Percentiles rank a stretch among this genome's conserved stretches.
phyloP scores from a whole-genome alignment of 2,113 vertebrate species.

The Brevimyrus niger region DNA sequence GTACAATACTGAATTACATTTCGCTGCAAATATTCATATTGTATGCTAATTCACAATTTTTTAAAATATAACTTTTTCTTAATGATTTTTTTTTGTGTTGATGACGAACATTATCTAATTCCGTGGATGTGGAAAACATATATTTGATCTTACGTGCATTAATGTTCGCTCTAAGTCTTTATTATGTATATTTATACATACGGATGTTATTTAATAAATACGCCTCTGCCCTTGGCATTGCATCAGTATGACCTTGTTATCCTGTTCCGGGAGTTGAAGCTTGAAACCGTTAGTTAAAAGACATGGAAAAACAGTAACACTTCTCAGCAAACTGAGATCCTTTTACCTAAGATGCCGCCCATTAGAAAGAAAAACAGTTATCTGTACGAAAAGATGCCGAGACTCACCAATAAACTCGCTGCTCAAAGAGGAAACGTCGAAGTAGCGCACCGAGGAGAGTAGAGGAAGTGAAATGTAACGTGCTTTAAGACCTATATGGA shows the following conservation, averaged over 20 bases:
- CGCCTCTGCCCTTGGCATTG: slow-evolving; percentile 16
- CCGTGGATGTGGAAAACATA: background rate
- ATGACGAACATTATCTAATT: background rate
- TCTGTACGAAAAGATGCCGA: background rate
- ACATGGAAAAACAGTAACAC: background rate
- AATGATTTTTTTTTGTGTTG: background rate
- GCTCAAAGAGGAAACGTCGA: background rate
- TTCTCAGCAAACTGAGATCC: background rate
- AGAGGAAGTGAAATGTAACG: background rate
- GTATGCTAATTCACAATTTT: background rate
- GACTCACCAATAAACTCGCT: background rate
- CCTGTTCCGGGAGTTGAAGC: background rate
- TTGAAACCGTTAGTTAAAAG: background rate
- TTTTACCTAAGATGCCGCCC: background rate
- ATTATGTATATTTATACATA: background rate
- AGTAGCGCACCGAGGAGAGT: background rate
- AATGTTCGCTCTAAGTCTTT: background rate
- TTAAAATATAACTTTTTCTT: background rate
- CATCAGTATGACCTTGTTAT: slow-evolving; percentile 32
- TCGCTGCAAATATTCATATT: background rate
- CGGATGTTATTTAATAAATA: background rate
- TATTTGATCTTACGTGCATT: background rate
- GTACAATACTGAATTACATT: background rate
- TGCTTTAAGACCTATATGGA: background rate
- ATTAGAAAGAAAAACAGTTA: too few relatives aligned